Conservation (phyloP, 2,888 invertebrate species). For the Gryllus longicercus region DNA sequence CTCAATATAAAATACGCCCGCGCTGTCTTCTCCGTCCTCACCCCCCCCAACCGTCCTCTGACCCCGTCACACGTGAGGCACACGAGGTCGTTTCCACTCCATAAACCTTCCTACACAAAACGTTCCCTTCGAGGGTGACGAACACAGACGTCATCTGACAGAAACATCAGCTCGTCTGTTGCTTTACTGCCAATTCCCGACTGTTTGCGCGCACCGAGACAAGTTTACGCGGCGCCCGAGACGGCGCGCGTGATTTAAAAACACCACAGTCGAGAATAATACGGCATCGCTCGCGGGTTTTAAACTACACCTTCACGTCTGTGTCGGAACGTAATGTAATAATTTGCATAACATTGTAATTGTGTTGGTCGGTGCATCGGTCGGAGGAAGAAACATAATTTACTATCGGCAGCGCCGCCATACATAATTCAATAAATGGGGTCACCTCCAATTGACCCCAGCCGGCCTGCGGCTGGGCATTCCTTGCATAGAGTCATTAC, state of each 20-base stretch:
- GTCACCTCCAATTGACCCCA: slow-evolving; percentile 17
- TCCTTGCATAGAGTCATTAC: slow-evolving; percentile 4
- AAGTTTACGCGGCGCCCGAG: background rate
- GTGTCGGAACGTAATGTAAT: background rate
- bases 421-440: slow-evolving; percentile 17
- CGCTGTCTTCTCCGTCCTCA: background rate
- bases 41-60: background rate
- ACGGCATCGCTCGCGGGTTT: slow-evolving; percentile 1
- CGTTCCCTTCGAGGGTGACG: background rate
- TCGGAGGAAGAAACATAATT: slow-evolving; percentile 1
- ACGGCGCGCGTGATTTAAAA: background rate
- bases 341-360: slow-evolving; percentile 10
- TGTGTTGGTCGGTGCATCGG: background rate
- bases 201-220: background rate
- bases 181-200: slow-evolving; percentile 1
- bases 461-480: background rate
- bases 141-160: background rate
- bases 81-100: background rate
- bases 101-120: background rate
- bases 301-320: slow-evolving; percentile 7
- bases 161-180: background rate
- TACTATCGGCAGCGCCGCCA: slow-evolving; percentile 1
- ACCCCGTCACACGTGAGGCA: background rate
- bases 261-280: background rate
- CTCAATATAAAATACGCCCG: background rate